Conservation (phyloP, 2,888 invertebrate genomes). For the Hololepta plana region DNA sequence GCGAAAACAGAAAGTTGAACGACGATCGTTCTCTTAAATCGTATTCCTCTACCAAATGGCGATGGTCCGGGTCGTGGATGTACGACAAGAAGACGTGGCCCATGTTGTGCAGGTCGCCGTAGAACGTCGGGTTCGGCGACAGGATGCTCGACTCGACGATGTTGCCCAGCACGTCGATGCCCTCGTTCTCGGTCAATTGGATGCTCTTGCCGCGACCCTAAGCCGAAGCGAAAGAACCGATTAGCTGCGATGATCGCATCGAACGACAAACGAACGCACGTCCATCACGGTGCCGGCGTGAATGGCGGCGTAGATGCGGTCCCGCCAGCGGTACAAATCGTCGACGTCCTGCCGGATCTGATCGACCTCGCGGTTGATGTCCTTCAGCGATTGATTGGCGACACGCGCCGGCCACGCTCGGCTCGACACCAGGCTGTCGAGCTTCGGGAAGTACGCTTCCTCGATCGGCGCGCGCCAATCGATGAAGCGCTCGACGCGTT, state of each 20-base stretch:
- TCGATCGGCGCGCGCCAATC: constrained; percentile 49
- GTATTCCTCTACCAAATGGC: constrained; percentile 34
- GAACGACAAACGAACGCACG: too few species aligned
- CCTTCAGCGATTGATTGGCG: constrained; percentile 32
- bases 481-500: constrained; percentile 40
- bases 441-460: constrained; percentile 72
- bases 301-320: constrained; percentile 52
- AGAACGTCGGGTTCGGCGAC: constrained; percentile 48
- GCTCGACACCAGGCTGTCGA: constrained; percentile 60
- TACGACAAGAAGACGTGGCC: constrained; percentile 64
- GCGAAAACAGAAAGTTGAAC: background rate
- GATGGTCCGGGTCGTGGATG: constrained; percentile 64
- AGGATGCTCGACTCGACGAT: constrained; percentile 56
- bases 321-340: constrained; percentile 60
- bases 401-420: constrained; percentile 59
- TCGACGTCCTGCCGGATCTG: constrained; percentile 45
- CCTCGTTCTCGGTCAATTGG: constrained; percentile 42
- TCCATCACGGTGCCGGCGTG: constrained; percentile 39
- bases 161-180: constrained; percentile 65
- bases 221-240: constrained; percentile 6
- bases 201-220: constrained; percentile 39
- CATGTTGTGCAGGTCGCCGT: constrained; percentile 69
- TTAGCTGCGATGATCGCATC: constrained; percentile 1
- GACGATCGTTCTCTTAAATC: background rate
- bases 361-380: constrained; percentile 50